A percentile compares a stretch with the other conserved stretches of the same genome.
These are phyloP conservation scores for Microcebus griseorufus DNA, from an alignment of 2,113 vertebrate species.

Conservation along the genomic window DNA sequence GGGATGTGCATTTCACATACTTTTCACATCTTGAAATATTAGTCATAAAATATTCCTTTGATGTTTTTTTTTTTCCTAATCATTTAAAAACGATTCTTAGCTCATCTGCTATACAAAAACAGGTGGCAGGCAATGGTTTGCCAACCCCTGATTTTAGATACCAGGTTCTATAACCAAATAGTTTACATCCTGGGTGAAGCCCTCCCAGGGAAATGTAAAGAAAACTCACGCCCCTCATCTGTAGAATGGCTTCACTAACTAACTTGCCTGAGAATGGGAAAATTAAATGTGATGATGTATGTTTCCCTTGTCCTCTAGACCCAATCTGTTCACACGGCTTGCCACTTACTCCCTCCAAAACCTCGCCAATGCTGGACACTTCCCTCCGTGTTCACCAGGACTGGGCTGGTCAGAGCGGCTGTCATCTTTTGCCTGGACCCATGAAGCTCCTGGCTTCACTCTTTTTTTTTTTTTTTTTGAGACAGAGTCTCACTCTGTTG, in stretches of 20 bases:
- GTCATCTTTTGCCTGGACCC: not conserved
- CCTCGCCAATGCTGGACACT: not conserved
- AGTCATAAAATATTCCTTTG: not conserved
- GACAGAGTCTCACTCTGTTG: no score
- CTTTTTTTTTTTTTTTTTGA: not conserved
- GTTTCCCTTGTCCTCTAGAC: not conserved
- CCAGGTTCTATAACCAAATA: not conserved
- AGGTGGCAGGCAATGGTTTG: not conserved
- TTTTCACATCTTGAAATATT: not conserved
- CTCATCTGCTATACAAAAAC: not conserved
- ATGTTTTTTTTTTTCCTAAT: not conserved
- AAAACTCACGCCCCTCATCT: not conserved
- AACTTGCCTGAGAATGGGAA: not conserved
- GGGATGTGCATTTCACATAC: not conserved
- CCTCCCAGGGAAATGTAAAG: not conserved
- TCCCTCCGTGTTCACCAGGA: not conserved
- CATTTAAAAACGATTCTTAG: constrained; percentile 4
- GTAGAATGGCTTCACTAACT: not conserved
- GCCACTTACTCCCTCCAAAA: not conserved
- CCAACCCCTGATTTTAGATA: not conserved
- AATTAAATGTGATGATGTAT: not conserved
- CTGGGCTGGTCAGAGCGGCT: not conserved
- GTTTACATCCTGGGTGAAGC: not conserved
- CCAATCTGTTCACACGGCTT: not conserved
- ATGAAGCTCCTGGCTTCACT: not conserved